A percentile compares a stretch with the other conserved stretches of the same genome.
phyloP scores from a whole-genome alignment of 1,140 invertebrate species.

The Procambarus clarkii region DNA sequence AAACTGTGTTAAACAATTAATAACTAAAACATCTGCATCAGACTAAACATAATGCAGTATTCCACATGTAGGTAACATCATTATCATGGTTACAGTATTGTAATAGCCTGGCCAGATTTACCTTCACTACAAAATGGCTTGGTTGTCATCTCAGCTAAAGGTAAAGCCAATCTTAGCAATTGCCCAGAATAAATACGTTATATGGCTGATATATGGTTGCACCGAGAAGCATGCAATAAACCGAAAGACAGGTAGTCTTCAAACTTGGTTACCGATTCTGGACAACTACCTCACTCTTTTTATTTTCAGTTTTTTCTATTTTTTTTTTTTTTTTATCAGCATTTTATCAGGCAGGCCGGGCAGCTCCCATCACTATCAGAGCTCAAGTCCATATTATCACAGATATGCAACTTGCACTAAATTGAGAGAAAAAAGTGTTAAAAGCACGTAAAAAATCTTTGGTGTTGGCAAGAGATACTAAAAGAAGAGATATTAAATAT shows the following conservation, averaged over 20 bases:
- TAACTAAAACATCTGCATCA: not conserved
- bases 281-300: conserved; percentile 5
- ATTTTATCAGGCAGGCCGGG: conserved; percentile 65
- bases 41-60: not conserved
- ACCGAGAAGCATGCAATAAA: not conserved
- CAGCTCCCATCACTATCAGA: conserved; percentile 68
- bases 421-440: conserved; percentile 8
- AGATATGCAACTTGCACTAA: conserved; percentile 57
- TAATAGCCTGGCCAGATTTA: conserved; percentile 6
- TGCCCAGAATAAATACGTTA: conserved; percentile 20
- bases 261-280: conserved; percentile 15
- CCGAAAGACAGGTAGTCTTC: conserved; percentile 15
- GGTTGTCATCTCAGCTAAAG: not conserved
- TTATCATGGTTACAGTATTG: not conserved
- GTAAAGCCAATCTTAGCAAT: conserved; percentile 1
- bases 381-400: conserved; percentile 68
- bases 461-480: conserved; percentile 2
- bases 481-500: not conserved
- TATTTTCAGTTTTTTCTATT: conserved; percentile 21
- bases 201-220: conserved; percentile 8
- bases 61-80: not conserved
- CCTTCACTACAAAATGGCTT: not conserved
- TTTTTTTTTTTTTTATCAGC: conserved; percentile 13
- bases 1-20: too few relatives aligned
- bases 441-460: conserved; percentile 13